Evolutionary conservation across 2,888 invertebrate species (phyloP), one percentile per base, ranked within the genome.

Genomic region (Actias luna): DNA sequence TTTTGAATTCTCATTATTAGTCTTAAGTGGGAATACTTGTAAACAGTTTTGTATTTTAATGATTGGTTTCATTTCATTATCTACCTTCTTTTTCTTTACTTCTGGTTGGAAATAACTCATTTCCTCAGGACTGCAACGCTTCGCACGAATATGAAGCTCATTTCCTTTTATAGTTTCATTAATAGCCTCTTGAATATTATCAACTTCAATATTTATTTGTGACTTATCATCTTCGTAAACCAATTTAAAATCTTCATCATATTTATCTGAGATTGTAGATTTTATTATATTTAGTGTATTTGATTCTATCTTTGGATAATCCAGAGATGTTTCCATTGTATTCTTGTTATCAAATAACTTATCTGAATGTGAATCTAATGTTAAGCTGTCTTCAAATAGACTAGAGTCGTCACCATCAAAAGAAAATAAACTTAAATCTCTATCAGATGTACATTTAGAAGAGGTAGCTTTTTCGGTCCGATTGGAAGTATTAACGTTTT

Each of bases 311-410:
- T 72, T 78, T 31, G 72, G 65, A 64, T 74, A 77, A 69, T 79
- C 74, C 22, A 61, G 61, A 33, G 64, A 64, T 4, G 61, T 73
- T 66, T 78, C 75, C 12, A 22, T 67, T 70, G 70, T 31, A 58
- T 68, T 68, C 64, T 82, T 87, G 69, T 82, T 89, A 59, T 93
- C 89, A 22, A 93, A 75, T 35, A 93, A 77, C 66, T 92, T 88
- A 70, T 88, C 91, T 16, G 93, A 79, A 74, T 94, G 88, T 55
- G 88, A 83, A 69, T 94, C 93, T 55, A 94, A 69, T 35, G 92
- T 88, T 42, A 94, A 82, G 73, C 94, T 94, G 59, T 94, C 94
- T 69, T 93, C 93, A 76, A 94, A 94, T 58, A 94, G 75, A 79
- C 90, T 93, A 2, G 93, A 93, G 81, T 92, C 93, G 61, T 91